These are phyloP conservation scores for Chrysogorgia sp. DNA, from an alignment of 92 coral and sea anemone species.

Conservation along the genomic window DNA sequence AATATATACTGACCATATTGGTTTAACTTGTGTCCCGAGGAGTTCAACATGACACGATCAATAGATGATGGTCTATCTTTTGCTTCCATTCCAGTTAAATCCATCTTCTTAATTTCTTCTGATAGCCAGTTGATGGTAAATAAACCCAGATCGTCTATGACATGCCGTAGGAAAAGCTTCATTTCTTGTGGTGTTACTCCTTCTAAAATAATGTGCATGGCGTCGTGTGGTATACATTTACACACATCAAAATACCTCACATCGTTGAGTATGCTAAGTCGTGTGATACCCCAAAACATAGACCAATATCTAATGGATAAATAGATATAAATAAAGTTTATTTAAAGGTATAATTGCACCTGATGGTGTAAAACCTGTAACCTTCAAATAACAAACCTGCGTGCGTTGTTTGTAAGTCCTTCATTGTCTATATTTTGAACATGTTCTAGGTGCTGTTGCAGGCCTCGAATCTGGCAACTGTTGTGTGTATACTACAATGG, in stretches of 20 bases:
- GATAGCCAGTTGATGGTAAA: too few species aligned
- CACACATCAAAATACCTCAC: background rate
- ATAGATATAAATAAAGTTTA: too few species aligned
- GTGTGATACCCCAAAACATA: background rate
- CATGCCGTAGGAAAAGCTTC: too few species aligned
- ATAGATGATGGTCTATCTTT: background rate
- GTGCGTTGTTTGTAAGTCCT: background rate
- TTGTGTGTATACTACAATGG: too few species aligned
- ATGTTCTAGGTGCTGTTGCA: too few species aligned
- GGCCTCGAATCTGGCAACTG: too few species aligned
- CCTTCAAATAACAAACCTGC: background rate
- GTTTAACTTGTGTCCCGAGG: background rate
- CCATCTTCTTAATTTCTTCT: background rate
- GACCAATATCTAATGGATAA: background rate
- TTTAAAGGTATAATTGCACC: too few species aligned
- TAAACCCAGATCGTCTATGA: too few species aligned
- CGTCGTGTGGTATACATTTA: background rate
- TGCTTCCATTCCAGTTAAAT: background rate
- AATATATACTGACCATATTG: background rate
- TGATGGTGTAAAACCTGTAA: too few species aligned
- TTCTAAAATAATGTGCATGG: background rate
- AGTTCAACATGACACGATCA: background rate
- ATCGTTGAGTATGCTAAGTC: too few species aligned
- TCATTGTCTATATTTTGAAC: too few species aligned
- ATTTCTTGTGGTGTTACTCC: too few species aligned